These are phyloP conservation scores for Atrina japonica DNA, from an alignment of 2,888 invertebrate genomes.

Conservation along the genomic window DNA sequence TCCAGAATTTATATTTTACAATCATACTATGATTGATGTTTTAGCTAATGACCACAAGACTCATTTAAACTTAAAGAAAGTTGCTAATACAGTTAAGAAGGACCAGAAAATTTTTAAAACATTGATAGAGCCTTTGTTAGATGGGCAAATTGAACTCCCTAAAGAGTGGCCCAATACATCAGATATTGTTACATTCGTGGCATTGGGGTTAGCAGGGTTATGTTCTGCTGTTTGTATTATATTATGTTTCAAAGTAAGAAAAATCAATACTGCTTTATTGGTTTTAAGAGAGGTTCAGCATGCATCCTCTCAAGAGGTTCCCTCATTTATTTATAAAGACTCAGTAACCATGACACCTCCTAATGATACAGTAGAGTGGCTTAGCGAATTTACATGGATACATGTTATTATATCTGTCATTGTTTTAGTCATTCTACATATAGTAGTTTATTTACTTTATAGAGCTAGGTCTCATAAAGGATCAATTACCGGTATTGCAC, in stretches of 20 bases:
- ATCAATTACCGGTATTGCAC: conserved; percentile 9
- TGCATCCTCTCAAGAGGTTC: conserved; percentile 3
- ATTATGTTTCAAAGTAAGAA: conserved; percentile 7
- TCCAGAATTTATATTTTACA: conserved; percentile 17
- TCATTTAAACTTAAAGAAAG: conserved; percentile 7
- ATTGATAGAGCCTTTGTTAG: conserved; percentile 32
- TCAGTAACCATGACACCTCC: neutral
- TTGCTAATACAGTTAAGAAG: neutral
- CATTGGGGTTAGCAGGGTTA: neutral
- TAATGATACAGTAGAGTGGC: conserved; percentile 6
- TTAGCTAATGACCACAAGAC: neutral
- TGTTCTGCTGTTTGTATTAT: neutral
- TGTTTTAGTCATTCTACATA: conserved; percentile 1
- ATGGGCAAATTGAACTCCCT: conserved; percentile 6
- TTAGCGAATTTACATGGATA: conserved; percentile 21
- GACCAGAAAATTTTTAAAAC: conserved; percentile 27
- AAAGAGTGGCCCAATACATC: conserved; percentile 8
- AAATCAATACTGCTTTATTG: conserved; percentile 7
- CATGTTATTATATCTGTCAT: conserved; percentile 14
- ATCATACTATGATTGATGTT: neutral
- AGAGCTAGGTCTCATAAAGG: conserved; percentile 15
- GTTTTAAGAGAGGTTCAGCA: conserved; percentile 12
- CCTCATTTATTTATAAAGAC: conserved; percentile 1
- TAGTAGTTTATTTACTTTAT: conserved; percentile 17
- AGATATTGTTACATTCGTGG: neutral